Evolutionary conservation across 2,888 invertebrate species (phyloP), one percentile per base, ranked within the genome.

Genomic region (Drosophila hamatofila): DNA sequence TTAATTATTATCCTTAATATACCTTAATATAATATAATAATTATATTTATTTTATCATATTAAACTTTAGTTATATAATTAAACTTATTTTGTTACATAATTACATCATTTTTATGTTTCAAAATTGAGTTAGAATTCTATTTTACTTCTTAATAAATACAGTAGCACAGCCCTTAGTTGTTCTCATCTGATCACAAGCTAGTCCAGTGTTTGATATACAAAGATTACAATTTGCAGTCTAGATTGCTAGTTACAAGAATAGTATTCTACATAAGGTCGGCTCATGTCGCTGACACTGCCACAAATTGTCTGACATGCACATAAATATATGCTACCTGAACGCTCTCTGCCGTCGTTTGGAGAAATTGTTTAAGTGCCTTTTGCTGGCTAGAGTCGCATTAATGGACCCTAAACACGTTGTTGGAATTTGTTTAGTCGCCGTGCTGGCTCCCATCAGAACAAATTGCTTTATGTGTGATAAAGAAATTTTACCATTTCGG

Each of bases 401-500:
- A 86, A 86, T 86, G 87, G 75, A 86, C 79, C 82, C 78, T 63
- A 83, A 86, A 82, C 85, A 86, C 86, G 82, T 88, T 86, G 82
- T 73, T 80, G 75, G 80, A 82, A 86, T 86, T 59, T 60, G 41
- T 46, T 52, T 37, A 42, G 64, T 49, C 62, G 37, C 60, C 64
- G 49, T 56, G 66, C 46, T 16, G 51, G 56, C 30, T 41, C 78
- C 48, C 80, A 67, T 58, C 60, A 70, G 71, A 81, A 88, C 85
- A 88, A 88, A 88, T 82, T 81, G 87, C 83, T 76, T 65, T 51
- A 72, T 86, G 81, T 78, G 78, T 88, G 85, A 88, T 82, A 85
- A 84, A 78, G 46, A 66, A 78, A 66, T 64, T 73, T 70, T 33
- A 33, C 69, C 60, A 72, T 70, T 78, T 74, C 35, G 35, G 25